Evolutionary conservation across 2,113 vertebrate genomes (phyloP).

Genomic region (Eolophus roseicapilla): DNA sequence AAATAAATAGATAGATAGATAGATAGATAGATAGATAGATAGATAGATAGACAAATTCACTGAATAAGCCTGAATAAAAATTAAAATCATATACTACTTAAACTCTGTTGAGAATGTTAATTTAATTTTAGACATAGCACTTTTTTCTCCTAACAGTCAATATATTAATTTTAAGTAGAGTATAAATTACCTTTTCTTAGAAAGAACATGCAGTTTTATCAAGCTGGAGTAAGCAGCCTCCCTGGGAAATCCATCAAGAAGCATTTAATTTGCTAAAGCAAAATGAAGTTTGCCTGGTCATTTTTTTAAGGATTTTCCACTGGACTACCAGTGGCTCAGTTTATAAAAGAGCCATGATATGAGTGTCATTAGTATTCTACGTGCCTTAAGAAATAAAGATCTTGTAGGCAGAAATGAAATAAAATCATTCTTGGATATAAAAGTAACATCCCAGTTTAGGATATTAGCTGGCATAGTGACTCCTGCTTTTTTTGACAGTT

Average conservation of each 20-base stretch:
- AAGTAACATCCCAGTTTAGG: background rate
- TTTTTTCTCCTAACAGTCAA: background rate
- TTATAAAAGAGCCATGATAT: background rate
- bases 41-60: background rate
- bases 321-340: background rate
- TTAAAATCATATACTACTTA: background rate
- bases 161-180: background rate
- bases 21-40: background rate
- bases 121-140: background rate
- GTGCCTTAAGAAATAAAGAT: background rate
- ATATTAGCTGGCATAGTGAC: background rate
- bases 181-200: background rate
- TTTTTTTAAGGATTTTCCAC: background rate
- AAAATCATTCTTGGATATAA: background rate
- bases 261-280: background rate
- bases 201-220: background rate
- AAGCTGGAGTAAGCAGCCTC: background rate
- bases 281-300: background rate
- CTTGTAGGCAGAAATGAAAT: background rate
- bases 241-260: background rate
- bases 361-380: background rate
- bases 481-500: background rate
- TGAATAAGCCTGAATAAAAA: background rate
- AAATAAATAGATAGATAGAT: background rate
- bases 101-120: background rate